These are phyloP conservation scores for Tychaedon coryphoeus DNA, from an alignment of 2,113 vertebrate species.

Conservation along the genomic window DNA sequence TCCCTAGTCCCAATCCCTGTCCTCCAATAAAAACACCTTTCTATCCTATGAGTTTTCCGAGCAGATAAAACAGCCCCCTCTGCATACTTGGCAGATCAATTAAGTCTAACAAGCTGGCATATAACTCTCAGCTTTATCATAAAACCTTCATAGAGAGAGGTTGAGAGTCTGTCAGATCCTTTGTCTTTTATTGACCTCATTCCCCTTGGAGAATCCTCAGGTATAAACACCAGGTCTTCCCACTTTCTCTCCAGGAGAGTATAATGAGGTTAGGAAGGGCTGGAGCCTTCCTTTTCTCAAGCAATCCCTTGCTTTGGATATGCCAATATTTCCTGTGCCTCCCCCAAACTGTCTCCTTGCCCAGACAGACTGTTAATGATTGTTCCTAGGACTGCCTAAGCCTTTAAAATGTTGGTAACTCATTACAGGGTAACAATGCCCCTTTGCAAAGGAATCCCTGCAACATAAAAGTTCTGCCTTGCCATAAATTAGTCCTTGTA, in stretches of 20 bases:
- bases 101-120: not conserved
- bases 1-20: not conserved
- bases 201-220: not conserved
- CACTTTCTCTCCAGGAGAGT: not conserved
- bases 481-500: not conserved
- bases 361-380: not conserved
- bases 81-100: not conserved
- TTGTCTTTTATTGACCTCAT: not conserved
- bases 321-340: not conserved
- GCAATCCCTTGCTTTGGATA: not conserved
- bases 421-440: not conserved
- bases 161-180: not conserved
- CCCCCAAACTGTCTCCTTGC: not conserved
- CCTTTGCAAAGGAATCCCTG: not conserved
- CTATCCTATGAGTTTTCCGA: not conserved
- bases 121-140: not conserved
- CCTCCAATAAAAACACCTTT: not conserved
- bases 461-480: not conserved
- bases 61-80: not conserved
- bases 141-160: not conserved
- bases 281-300: not conserved
- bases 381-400: not conserved
- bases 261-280: not conserved
- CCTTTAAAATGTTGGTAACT: not conserved
- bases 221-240: not conserved